Base-by-base conservation (phyloP, 2,113 vertebrate genomes). In the Trematomus loennbergii region DNA sequence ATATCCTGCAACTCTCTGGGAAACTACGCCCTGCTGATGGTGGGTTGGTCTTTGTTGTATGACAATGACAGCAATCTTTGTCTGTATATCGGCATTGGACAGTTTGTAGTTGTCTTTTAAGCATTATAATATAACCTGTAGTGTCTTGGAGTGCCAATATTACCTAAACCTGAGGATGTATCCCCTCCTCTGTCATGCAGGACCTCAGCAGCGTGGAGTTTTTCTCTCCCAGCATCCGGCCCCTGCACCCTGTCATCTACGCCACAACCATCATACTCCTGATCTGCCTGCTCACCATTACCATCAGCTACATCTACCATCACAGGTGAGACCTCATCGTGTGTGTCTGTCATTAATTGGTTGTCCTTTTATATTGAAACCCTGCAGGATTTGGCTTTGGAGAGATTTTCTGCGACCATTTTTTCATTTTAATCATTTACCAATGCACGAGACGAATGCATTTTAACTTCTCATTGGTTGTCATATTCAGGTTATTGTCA, bases 21-120 rank as follows among this genome's bases (percentile, higher is more conserved):
- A 81, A 99, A 96, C 95, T 99, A 99, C 6, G 98, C 96, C 0
- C 94, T 99, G 75, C 87, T 99, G 60, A 98, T 99, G 98, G 98
- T 99, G 94, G 80, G 89, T 15, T 15, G 25, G 2, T 36, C n/a
- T 22, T 53, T 0, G 1, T 20, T 15, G 53, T 12, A 29, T 46
- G 12, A 57, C 13, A 18, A 2, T 11, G 18, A 7, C 6, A 46
- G 4, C 22, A 9, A 8, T 33, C 22, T 17, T 3, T 29, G 7
- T 12, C 48, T 22, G 11, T 8, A 25, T 13, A 48, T 25, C 13
- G 0, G 6, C 17, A 50, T 65, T 53, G 17, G 54, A 3, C 12
- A 22, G 10, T 49, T 36, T 59, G 8, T 10, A 17, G 25, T 15
- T 16, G n/a, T 63, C 46, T 45, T 10, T 61, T 36, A 36, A 55